Evolutionary conservation across 2,888 invertebrate genomes (phyloP).

Genomic region (Agrochola litura): DNA sequence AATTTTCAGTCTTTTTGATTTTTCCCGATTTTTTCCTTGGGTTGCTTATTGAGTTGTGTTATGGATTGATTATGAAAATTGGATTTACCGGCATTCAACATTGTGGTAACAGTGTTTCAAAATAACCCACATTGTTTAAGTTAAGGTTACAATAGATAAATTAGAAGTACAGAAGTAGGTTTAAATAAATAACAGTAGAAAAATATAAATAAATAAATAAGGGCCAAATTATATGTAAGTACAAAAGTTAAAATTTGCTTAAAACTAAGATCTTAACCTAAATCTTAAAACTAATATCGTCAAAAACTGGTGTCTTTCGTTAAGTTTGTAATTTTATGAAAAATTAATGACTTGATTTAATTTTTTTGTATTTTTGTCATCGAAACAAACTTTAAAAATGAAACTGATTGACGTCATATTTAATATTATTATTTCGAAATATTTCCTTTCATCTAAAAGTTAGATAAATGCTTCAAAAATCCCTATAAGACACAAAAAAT

Average conservation of each 20-base stretch:
- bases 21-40: too few species aligned
- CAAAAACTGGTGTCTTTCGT: not conserved
- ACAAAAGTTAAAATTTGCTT: constrained; percentile 33
- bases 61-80: not conserved
- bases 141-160: not conserved
- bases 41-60: not conserved
- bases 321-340: not conserved
- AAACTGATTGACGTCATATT: not conserved
- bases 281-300: constrained; percentile 17
- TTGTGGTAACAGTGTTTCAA: not conserved
- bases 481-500: not conserved
- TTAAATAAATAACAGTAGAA: constrained; percentile 27
- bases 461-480: not conserved
- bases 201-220: constrained; percentile 9
- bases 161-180: constrained; percentile 16
- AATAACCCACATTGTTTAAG: not conserved
- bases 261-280: constrained; percentile 38
- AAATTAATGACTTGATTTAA: not conserved
- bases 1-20: not conserved
- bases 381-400: not conserved
- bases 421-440: not conserved
- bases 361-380: not conserved
- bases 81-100: too few species aligned
- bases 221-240: constrained; percentile 45
- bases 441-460: not conserved